Evolutionary conservation across 2,797 vertebrate genomes (phyloP), one percentile per base, ranked within the genome.

Genomic region (Chelon labrosus): DNA sequence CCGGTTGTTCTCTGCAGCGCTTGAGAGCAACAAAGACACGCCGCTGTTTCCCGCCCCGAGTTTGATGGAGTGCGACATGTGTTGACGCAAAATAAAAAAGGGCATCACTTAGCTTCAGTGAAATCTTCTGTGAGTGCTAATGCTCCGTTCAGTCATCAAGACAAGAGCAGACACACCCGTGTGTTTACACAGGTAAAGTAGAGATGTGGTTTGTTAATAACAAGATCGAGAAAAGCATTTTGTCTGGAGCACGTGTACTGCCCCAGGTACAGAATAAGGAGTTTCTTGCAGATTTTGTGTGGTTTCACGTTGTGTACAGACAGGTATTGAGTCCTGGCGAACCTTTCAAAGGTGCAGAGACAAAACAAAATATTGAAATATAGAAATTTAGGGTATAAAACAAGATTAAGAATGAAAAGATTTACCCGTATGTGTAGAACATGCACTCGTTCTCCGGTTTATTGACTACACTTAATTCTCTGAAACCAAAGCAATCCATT

Each of bases 111-210:
- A 42, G 7, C 20, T 8, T 58, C 35, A 44, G 56, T 65, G 41
- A 77, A 76, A 56, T 51, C 25, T 62, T 27, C 37, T 63, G 65
- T 67, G 74, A 54, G 50, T 10, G 20, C 16, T 44, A 52, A 41
- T 6, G 22, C 42, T 41, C 55, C 9, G 17, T 31, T 75, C 51
- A 35, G 52, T 35, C 37, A 38, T 60, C 67, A 38, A 63, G 63
- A 72, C 38, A 46, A 64, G 51, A 58, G 69, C 68, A 69, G 62
- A 46, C 75, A 64, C 75, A 81, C 74, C 67, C 64, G 49, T 73
- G 65, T 79, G 65, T 73, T 70, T 77, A 56, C 46, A 63, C 53
- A 68, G 46, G 42, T 22, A 39, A n/a, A 20, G 51, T 16, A 22
- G 14, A 54, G 7, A 57, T 7, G 13, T 20, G n/a, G 38, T 67